Evolutionary conservation across 2,113 vertebrate genomes (phyloP), one percentile per base, ranked within the genome.

Genomic region (Spheniscus mendiculus): DNA sequence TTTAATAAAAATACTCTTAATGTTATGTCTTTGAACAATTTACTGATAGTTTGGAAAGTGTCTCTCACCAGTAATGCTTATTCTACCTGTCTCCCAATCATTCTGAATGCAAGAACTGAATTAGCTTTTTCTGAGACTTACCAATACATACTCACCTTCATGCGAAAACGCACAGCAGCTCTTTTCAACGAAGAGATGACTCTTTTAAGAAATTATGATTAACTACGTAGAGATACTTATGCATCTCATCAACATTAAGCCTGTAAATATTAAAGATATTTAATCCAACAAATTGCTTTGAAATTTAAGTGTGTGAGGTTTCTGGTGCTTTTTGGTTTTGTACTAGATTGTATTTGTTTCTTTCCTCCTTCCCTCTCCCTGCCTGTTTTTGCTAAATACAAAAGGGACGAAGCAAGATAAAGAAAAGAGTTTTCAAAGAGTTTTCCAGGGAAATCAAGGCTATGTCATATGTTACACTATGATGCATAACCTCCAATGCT

Each of bases 11-110:
- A 53, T 55, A 15, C 7, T 73, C 6, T 7, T 63, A 6, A 17
- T 25, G 32, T 59, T 69, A 12, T 0, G 0, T 22, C 19, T 45
- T 18, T 62, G 6, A 85, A 32, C 14, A 42, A 38, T 63, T 62
- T 85, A 27, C 13, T 58, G 11, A 6, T 47, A 38, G 14, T 77
- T 87, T 3, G 4, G 20, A 42, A 73, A 87, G 12, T 15, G 3
- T 25, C 8, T 55, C 7, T 83, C 9, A 27, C 15, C 9, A n/a
- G 3, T 29, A 61, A 38, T 25, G 2, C 29, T 72, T 77, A 27
- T 45, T 83, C 27, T 58, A 15, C n/a, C 34, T 50, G 23, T 61
- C 10, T 62, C 3, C 67, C 52, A 27, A 49, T 36, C 53, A 30
- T 62, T 44, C n/a, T 80, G 26, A 73, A 30, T 25, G 47, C 10